A percentile compares a stretch with the other conserved stretches of the same genome.
phyloP scores from a whole-genome alignment of 2,888 invertebrate genomes.

The Ganaspis brasiliensis region DNA sequence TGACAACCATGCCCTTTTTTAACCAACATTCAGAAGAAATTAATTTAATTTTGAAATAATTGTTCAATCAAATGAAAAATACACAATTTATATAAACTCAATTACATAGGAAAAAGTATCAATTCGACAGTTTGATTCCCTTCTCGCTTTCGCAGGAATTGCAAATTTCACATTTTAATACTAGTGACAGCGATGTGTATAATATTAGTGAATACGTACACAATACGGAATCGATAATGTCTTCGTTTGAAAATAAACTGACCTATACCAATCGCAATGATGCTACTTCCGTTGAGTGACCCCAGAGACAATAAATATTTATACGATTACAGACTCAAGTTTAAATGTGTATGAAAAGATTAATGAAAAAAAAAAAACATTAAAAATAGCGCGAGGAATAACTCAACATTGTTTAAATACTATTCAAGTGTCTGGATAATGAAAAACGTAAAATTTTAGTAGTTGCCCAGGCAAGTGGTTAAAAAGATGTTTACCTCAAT shows the following conservation, averaged over 20 bases:
- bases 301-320: slow-evolving; percentile 74
- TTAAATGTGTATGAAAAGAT: background rate
- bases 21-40: too few relatives aligned
- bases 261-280: slow-evolving; percentile 75
- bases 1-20: too few relatives aligned
- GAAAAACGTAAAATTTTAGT: too few relatives aligned
- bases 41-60: too few relatives aligned
- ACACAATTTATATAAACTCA: too few relatives aligned
- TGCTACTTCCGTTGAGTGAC: slow-evolving; percentile 76
- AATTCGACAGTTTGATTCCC: background rate
- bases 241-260: slow-evolving; percentile 72
- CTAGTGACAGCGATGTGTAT: background rate
- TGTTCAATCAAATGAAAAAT: too few relatives aligned
- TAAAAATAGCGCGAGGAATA: background rate
- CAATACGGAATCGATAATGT: slow-evolving; percentile 66
- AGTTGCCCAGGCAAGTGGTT: too few relatives aligned
- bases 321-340: slow-evolving; percentile 62
- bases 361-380: background rate
- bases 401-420: background rate
- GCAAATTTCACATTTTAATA: background rate
- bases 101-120: background rate
- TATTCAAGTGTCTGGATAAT: too few relatives aligned
- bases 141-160: background rate
- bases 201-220: background rate
- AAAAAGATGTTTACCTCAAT: too few relatives aligned